phyloP scores from a whole-genome alignment of 2,113 vertebrate species.

The Okapia johnstoni region DNA sequence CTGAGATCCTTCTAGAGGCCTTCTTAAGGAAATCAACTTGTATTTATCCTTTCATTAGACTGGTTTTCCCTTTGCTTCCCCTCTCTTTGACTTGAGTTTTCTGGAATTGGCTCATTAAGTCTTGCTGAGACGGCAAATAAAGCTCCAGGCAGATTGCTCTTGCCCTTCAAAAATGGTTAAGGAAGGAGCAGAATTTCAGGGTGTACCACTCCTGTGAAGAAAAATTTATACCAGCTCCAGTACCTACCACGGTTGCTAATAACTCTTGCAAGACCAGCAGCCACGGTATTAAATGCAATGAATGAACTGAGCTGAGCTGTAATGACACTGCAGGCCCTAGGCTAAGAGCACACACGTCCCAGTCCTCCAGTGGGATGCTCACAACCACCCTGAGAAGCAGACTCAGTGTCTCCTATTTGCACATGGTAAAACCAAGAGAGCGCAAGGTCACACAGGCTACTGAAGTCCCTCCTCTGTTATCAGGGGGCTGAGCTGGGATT shows the following conservation, averaged over 20 bases:
- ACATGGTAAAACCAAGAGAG: not conserved
- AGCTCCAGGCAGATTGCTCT: not conserved
- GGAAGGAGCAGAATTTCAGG: not conserved
- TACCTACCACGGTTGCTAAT: rapidly evolving
- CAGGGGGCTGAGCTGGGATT: not conserved
- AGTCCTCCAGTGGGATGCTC: not conserved
- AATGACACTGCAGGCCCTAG: not conserved
- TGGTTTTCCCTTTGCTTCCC: not conserved
- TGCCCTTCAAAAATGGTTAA: not conserved
- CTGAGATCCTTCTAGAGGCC: not conserved
- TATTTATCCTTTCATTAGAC: not conserved
- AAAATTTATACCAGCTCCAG: not conserved
- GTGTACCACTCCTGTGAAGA: not conserved
- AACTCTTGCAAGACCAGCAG: not conserved
- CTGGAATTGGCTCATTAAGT: not conserved
- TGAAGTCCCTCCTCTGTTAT: not conserved
- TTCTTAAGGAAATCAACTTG: not conserved
- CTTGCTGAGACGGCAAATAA: not conserved
- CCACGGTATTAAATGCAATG: not conserved
- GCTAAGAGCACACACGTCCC: not conserved
- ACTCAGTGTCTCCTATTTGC: not conserved
- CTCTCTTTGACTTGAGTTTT: not conserved
- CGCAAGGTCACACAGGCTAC: not conserved
- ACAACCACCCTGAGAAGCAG: not conserved
- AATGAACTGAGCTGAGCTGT: not conserved